Conservation (phyloP, 1,140 invertebrate genomes). For the Homalodisca vitripennis region DNA sequence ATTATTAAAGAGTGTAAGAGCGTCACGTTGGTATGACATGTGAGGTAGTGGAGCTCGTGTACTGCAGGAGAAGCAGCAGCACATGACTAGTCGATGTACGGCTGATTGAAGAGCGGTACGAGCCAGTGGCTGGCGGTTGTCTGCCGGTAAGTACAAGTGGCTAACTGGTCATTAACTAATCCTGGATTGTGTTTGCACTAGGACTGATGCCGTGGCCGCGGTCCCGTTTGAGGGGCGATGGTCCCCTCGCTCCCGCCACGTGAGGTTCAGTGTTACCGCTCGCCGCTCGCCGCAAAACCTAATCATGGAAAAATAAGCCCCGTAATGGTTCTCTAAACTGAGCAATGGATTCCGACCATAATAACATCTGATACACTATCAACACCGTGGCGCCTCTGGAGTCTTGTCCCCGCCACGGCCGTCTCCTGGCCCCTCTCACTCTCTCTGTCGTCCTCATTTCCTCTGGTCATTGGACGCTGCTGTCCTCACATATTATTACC, state of each 20-base stretch:
- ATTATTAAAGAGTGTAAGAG: too few relatives aligned
- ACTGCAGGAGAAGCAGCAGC: too few relatives aligned
- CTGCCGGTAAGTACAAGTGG: too few relatives aligned
- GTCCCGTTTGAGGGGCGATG: slow-evolving; percentile 1
- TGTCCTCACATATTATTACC: too few relatives aligned
- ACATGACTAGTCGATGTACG: too few relatives aligned
- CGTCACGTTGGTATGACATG: too few relatives aligned
- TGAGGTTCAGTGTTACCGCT: neutral
- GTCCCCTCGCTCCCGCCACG: neutral
- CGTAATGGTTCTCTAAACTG: slow-evolving; percentile 24
- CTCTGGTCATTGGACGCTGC: neutral
- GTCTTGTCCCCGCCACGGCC: neutral
- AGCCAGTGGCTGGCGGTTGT: too few relatives aligned
- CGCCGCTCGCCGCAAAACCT: slow-evolving; percentile 11
- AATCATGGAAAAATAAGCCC: slow-evolving; percentile 25
- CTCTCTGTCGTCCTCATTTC: neutral
- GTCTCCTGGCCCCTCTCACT: neutral
- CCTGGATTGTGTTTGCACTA: neutral
- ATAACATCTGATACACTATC: slow-evolving; percentile 17
- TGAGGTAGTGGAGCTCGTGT: too few relatives aligned
- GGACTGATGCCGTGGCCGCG: too few relatives aligned
- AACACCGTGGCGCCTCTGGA: slow-evolving; percentile 11
- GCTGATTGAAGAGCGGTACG: too few relatives aligned
- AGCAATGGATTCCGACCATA: slow-evolving; percentile 18
- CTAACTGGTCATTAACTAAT: neutral